These are phyloP conservation scores for Branchellion lobata DNA, from an alignment of 2,888 invertebrate genomes.

Conservation along the genomic window DNA sequence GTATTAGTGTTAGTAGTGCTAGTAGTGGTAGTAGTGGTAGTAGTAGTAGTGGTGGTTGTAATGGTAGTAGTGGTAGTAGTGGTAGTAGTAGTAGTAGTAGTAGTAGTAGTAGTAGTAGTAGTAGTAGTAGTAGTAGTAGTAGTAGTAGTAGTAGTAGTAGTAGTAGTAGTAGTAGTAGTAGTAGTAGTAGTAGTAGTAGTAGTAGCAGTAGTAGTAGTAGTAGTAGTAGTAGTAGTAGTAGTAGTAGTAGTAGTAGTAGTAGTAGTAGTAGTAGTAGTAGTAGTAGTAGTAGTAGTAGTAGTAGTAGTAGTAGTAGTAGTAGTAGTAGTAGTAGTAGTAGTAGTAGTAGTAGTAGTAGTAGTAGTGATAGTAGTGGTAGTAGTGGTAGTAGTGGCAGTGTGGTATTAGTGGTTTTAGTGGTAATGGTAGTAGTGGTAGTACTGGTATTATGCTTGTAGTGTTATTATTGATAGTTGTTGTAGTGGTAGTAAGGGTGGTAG, in stretches of 20 bases:
- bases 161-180: neutral
- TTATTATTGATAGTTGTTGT: no score
- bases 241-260: no score
- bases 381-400: no score
- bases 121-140: neutral
- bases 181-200: slow-evolving; percentile 5
- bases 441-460: no score
- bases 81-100: slow-evolving; percentile 3
- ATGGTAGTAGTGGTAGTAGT: slow-evolving; percentile 5
- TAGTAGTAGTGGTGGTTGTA: neutral
- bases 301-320: no score
- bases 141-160: neutral
- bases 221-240: no score
- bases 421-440: no score
- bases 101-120: slow-evolving; percentile 1
- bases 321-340: no score
- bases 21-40: slow-evolving; percentile 1
- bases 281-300: no score
- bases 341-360: neutral
- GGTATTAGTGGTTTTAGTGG: no score
- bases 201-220: neutral
- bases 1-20: neutral
- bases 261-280: no score
- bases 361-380: neutral
- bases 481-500: no score